Percentiles rank a stretch among this genome's conserved stretches.
Evolutionary conservation across 1,140 invertebrate genomes (phyloP).

Genomic region (Sipha flava): DNA sequence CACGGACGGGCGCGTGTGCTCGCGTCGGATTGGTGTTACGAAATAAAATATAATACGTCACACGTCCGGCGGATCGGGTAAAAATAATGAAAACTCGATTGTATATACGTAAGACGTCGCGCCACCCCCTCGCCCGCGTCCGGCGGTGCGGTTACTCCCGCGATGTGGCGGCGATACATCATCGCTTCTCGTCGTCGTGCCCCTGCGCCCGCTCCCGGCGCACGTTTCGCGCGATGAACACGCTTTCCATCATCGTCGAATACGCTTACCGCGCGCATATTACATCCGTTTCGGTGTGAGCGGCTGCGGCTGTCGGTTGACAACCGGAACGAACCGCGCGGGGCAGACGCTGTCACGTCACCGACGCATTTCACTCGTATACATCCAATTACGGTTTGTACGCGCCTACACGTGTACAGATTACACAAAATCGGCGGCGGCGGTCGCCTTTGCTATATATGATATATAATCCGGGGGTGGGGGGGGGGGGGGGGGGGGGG

Average conservation of each 20-base stretch:
- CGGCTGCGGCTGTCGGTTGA: background rate
- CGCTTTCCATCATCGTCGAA: background rate
- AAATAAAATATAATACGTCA: too few relatives aligned
- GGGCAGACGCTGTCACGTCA: background rate
- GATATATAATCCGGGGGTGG: too few relatives aligned
- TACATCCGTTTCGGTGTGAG: background rate
- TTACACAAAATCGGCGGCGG: background rate
- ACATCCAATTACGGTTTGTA: background rate
- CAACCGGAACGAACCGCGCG: background rate
- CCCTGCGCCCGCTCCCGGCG: background rate
- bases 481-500: too few relatives aligned
- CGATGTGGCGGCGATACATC: background rate
- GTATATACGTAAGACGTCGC: too few relatives aligned
- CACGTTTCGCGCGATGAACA: background rate
- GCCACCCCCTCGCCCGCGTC: too few relatives aligned
- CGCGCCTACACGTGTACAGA: background rate
- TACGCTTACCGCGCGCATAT: background rate
- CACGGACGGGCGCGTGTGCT: too few relatives aligned
- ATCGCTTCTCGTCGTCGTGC: background rate
- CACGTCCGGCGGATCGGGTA: too few relatives aligned
- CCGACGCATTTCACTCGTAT: background rate
- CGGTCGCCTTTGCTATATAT: too few relatives aligned
- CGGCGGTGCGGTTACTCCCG: background rate
- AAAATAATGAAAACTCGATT: too few relatives aligned
- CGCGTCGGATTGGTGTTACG: too few relatives aligned